A percentile compares a stretch with the other conserved stretches of the same genome.
Evolutionary conservation across 2,888 invertebrate species (phyloP).

Genomic region (Phlogophora meticulosa): DNA sequence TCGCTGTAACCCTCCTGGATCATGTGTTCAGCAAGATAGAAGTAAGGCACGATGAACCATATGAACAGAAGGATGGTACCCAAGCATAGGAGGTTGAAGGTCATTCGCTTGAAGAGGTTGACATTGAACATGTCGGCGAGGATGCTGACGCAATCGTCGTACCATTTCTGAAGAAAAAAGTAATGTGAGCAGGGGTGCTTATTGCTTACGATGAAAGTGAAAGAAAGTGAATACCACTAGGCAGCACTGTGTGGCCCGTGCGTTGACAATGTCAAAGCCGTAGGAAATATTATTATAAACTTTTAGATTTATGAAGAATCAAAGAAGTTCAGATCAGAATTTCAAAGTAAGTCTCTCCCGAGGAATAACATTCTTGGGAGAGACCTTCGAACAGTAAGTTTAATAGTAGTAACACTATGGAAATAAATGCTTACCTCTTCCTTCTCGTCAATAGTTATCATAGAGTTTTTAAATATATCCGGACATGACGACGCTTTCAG

Average conservation of each 20-base stretch:
- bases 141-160: slow-evolving; percentile 82
- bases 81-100: slow-evolving; percentile 95
- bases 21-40: slow-evolving; percentile 97
- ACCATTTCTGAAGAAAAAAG: slow-evolving; percentile 81
- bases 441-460: slow-evolving; percentile 95
- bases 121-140: slow-evolving; percentile 93
- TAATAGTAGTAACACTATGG: no score
- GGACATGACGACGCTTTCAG: slow-evolving; percentile 97
- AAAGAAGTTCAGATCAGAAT: no score
- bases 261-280: no score
- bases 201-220: no score
- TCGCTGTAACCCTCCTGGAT: slow-evolving; percentile 93
- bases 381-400: no score
- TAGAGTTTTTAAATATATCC: slow-evolving; percentile 97
- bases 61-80: slow-evolving; percentile 97
- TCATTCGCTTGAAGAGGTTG: slow-evolving; percentile 94
- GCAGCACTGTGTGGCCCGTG: no score
- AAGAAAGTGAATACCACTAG: no score
- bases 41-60: slow-evolving; percentile 99
- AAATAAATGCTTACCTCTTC: slow-evolving; percentile 92
- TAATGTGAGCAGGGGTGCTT: no score
- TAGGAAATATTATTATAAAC: no score
- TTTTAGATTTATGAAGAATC: no score
- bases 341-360: no score
- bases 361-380: no score